Percentiles rank a stretch among this genome's conserved stretches.
These are phyloP conservation scores for Sesamia nonagrioides DNA, from an alignment of 1,140 invertebrate species.

Conservation along the genomic window DNA sequence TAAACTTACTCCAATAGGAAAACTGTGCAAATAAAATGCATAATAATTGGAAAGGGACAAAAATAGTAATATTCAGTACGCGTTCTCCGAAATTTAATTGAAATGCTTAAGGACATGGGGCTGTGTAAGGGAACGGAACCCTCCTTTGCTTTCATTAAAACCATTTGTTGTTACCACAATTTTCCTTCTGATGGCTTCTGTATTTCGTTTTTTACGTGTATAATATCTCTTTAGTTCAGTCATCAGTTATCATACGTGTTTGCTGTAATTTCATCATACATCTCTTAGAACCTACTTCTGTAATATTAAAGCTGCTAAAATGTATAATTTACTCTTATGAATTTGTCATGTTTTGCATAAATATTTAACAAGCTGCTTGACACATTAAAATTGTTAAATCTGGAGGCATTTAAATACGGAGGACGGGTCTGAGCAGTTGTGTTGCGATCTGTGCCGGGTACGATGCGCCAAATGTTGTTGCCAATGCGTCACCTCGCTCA, in stretches of 20 bases:
- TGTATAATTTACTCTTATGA: background rate
- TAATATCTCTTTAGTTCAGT: constrained; percentile 40
- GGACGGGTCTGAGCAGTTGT: too few species aligned
- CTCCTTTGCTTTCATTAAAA: constrained; percentile 56
- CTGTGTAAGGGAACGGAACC: constrained; percentile 13
- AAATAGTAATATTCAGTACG: constrained; percentile 31
- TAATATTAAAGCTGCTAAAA: background rate
- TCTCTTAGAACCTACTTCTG: too few species aligned
- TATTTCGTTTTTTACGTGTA: constrained; percentile 45
- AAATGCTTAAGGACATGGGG: constrained; percentile 48
- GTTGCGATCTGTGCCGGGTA: too few species aligned
- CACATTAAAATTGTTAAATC: too few species aligned
- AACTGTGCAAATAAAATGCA: background rate
- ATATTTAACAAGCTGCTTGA: too few species aligned
- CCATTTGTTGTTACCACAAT: constrained; percentile 49
- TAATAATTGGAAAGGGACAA: constrained; percentile 14
- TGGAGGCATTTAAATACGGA: too few species aligned
- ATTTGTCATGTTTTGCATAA: too few species aligned
- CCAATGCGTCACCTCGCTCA: too few species aligned
- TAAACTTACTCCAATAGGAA: background rate
- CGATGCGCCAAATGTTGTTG: too few species aligned
- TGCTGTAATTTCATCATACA: background rate
- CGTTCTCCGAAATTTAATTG: constrained; percentile 52
- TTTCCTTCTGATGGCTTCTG: constrained; percentile 21
- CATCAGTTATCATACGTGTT: background rate